A percentile compares a stretch with the other conserved stretches of the same genome.
Conservation (phyloP, 2,797 vertebrate species). For the Catamblyrhynchus diadema region DNA sequence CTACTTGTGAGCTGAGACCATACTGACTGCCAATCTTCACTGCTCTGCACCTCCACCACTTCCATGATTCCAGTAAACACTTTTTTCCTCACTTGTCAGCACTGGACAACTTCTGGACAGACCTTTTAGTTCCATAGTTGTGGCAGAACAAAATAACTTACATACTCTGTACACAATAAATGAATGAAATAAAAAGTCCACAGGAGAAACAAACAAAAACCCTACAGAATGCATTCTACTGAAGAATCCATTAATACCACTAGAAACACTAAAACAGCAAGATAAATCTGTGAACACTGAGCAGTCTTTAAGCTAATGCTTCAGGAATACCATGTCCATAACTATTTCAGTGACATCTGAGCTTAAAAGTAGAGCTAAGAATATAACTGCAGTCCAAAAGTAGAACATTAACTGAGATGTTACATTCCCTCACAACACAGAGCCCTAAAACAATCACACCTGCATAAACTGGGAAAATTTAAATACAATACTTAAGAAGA, state of each 20-base stretch:
- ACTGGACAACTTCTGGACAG: neutral
- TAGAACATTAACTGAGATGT: neutral
- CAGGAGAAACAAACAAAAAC: neutral
- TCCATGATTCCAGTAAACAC: neutral
- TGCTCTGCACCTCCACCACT: neutral
- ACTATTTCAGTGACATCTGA: neutral
- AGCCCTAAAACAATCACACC: neutral
- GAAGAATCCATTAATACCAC: neutral
- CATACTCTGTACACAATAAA: neutral
- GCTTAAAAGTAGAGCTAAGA: neutral
- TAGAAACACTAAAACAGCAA: neutral
- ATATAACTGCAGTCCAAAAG: neutral
- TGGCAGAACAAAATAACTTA: neutral
- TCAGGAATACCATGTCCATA: neutral
- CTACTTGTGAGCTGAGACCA: neutral
- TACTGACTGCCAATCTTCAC: neutral
- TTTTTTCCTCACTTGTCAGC: neutral
- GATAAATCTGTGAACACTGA: neutral
- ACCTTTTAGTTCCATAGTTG: neutral
- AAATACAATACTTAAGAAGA: neutral
- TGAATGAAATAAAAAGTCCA: neutral
- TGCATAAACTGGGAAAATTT: neutral
- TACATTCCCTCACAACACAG: neutral
- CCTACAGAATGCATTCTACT: neutral
- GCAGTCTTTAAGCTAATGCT: neutral